Evolutionary conservation across 2,888 invertebrate genomes (phyloP).

Genomic region (Anthrax anthrax): DNA sequence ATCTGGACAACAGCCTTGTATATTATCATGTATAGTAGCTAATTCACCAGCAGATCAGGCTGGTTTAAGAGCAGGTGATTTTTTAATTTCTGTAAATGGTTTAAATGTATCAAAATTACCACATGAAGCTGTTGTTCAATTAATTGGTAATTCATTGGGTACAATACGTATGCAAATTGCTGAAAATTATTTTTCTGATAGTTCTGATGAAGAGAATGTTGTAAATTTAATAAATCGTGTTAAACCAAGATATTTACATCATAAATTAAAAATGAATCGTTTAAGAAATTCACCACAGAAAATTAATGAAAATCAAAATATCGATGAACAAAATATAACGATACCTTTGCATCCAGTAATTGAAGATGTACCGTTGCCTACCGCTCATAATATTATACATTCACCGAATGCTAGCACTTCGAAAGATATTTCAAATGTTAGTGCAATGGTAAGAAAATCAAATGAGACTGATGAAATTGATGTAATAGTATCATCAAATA

Average conservation of each 20-base stretch:
- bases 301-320: slow-evolving; percentile 14
- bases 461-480: background rate
- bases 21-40: slow-evolving; percentile 81
- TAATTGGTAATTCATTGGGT: slow-evolving; percentile 77
- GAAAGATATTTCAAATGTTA: slow-evolving; percentile 33
- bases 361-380: slow-evolving; percentile 23
- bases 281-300: slow-evolving; percentile 46
- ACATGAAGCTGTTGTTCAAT: slow-evolving; percentile 83
- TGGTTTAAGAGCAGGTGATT: slow-evolving; percentile 83
- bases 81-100: slow-evolving; percentile 81
- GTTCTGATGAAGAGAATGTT: slow-evolving; percentile 62
- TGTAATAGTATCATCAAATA: background rate
- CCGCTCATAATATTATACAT: slow-evolving; percentile 19
- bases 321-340: background rate
- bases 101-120: slow-evolving; percentile 81
- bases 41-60: slow-evolving; percentile 84
- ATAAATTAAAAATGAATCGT: slow-evolving; percentile 38
- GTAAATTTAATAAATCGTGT: slow-evolving; percentile 30
- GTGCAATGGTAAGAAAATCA: slow-evolving; percentile 27
- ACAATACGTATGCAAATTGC: slow-evolving; percentile 75
- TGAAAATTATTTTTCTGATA: slow-evolving; percentile 72
- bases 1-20: slow-evolving; percentile 91
- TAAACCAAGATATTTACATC: slow-evolving; percentile 34
- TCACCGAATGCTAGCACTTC: slow-evolving; percentile 21
- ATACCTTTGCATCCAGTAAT: slow-evolving; percentile 21